Conservation (phyloP, 2,888 invertebrate genomes). For the Liopterus haemorrhoidalis region DNA sequence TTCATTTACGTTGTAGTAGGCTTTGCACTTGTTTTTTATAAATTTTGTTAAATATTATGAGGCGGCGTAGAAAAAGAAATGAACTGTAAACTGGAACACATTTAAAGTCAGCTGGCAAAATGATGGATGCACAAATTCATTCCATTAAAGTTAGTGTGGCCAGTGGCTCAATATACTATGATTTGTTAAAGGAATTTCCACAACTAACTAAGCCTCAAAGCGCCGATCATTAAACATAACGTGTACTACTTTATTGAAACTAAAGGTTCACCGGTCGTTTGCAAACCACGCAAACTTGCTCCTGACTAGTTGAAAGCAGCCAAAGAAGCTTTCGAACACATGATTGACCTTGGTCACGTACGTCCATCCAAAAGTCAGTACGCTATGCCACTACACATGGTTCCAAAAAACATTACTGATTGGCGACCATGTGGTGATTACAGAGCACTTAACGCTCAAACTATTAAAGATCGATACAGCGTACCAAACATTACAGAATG, state of each 20-base stretch:
- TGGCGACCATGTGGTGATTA: conserved; percentile 41
- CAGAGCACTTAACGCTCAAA: conserved; percentile 36
- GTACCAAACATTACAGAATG: conserved; percentile 36
- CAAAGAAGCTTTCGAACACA: conserved; percentile 32
- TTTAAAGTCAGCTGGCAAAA: no score
- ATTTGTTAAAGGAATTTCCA: no score
- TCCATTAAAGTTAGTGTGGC: no score
- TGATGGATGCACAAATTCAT: no score
- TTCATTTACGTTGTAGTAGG: no score
- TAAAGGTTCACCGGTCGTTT: conserved; percentile 33
- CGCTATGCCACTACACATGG: conserved; percentile 33
- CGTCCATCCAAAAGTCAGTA: conserved; percentile 34
- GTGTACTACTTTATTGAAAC: conserved; percentile 34
- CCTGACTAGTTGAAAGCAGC: conserved; percentile 33
- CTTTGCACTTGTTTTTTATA: no score
- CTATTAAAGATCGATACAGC: conserved; percentile 38
- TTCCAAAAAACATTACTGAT: conserved; percentile 29
- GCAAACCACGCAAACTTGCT: conserved; percentile 33
- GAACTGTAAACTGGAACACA: no score
- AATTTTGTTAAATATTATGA: no score
- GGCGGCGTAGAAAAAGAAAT: no score
- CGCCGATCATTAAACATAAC: no score
- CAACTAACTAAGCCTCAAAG: no score
- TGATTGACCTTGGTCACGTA: conserved; percentile 32
- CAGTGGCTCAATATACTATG: no score